These are phyloP conservation scores for Geranospiza caerulescens DNA, from an alignment of 2,797 vertebrate species.

Conservation along the genomic window DNA sequence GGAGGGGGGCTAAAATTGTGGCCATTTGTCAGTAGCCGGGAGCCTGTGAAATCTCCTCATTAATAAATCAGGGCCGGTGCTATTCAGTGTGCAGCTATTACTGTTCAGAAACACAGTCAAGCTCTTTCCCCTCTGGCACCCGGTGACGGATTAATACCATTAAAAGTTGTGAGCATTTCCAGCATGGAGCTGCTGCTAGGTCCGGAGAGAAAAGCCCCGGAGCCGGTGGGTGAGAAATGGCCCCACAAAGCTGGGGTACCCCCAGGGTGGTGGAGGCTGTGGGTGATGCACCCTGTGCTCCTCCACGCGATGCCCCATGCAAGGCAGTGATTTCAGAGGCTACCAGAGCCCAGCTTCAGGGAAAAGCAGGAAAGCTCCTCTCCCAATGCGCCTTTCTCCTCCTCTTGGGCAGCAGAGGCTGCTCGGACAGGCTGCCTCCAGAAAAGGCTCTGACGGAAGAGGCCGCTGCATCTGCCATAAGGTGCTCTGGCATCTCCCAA, in stretches of 20 bases:
- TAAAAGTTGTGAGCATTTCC: background rate
- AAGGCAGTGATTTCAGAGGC: accelerated
- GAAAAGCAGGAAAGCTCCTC: background rate
- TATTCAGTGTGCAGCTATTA: background rate
- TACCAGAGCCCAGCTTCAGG: background rate
- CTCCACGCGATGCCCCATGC: accelerated
- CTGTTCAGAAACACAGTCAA: background rate
- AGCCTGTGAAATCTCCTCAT: slow-evolving; percentile 41
- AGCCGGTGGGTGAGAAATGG: background rate
- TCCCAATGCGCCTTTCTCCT: background rate
- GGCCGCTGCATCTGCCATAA: background rate
- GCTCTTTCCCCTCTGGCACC: slow-evolving; percentile 24
- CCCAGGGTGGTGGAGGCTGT: accelerated
- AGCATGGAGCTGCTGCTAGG: background rate
- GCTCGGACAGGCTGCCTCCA: background rate
- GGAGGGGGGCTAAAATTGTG: slow-evolving; percentile 45
- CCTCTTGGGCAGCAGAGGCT: background rate
- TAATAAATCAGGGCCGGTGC: slow-evolving; percentile 50
- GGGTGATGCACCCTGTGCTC: background rate
- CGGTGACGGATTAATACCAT: slow-evolving; percentile 21
- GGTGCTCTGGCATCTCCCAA: background rate
- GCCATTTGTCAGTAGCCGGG: slow-evolving; percentile 67
- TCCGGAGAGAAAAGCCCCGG: background rate
- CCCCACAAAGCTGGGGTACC: accelerated
- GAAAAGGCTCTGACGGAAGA: background rate